These are phyloP conservation scores for Periparus ater DNA, from an alignment of 2,797 vertebrate genomes.

Conservation along the genomic window DNA sequence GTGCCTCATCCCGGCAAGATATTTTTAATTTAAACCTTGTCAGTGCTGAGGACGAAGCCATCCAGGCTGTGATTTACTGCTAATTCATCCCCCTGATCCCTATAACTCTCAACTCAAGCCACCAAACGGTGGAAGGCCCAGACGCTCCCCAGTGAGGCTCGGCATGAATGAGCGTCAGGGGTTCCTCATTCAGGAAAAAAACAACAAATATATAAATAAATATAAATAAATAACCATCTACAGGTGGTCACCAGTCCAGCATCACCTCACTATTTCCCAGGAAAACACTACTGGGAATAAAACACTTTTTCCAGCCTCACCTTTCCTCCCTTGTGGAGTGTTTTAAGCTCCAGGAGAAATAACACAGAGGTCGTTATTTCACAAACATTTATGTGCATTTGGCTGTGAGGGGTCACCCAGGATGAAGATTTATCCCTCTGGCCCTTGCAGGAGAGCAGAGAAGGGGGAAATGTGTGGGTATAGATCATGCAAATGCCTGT, in stretches of 20 bases:
- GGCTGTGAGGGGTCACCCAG: not conserved
- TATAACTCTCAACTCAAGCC: constrained; percentile 67
- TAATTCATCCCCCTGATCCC: constrained; percentile 62
- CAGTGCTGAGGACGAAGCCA: constrained; percentile 56
- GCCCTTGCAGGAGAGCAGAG: not conserved
- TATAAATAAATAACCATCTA: not conserved
- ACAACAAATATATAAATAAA: not conserved
- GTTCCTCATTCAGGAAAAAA: not conserved
- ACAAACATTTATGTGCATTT: not conserved
- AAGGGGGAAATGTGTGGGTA: not conserved
- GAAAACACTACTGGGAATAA: not conserved
- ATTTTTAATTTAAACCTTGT: constrained; percentile 73
- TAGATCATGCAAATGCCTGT: constrained; percentile 20
- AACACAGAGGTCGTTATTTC: not conserved
- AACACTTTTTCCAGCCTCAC: not conserved
- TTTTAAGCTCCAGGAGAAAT: not conserved
- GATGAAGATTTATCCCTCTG: constrained; percentile 22
- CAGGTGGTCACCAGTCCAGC: fast-evolving
- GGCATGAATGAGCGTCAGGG: constrained; percentile 1
- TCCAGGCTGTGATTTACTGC: constrained; percentile 75
- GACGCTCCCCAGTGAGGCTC: constrained; percentile 20
- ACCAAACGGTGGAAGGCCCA: constrained; percentile 59
- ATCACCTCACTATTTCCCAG: not conserved
- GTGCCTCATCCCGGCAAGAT: constrained; percentile 51
- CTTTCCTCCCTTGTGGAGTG: not conserved